These are phyloP conservation scores for Machimus rusticus DNA, from an alignment of 2,888 invertebrate genomes.

Conservation along the genomic window DNA sequence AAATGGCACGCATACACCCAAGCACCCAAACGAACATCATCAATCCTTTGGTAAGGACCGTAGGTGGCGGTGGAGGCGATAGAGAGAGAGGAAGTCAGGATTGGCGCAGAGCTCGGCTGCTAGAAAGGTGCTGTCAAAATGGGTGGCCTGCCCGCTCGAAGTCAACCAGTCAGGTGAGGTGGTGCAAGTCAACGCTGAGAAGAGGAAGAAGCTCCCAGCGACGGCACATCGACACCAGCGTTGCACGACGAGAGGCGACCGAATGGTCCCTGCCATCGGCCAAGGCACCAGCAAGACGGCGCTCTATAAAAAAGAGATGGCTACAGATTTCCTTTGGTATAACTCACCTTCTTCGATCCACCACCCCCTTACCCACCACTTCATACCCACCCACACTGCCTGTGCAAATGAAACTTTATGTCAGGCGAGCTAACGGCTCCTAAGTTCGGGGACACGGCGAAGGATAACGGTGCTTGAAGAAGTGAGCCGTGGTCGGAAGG, in stretches of 20 bases:
- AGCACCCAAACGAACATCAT: slow-evolving; percentile 39
- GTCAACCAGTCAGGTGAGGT: slow-evolving; percentile 4
- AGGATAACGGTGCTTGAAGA: neutral
- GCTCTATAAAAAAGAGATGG: neutral
- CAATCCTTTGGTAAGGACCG: slow-evolving; percentile 35
- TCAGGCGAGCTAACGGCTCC: slow-evolving; percentile 43
- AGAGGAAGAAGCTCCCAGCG: slow-evolving; percentile 2
- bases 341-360: slow-evolving; percentile 16
- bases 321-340: neutral
- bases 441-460: slow-evolving; percentile 41
- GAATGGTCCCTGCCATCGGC: neutral
- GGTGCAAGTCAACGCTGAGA: slow-evolving; percentile 16
- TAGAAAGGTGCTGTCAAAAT: neutral
- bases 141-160: neutral
- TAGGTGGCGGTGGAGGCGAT: neutral
- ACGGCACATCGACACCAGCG: neutral
- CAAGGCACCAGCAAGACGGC: slow-evolving; percentile 10
- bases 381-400: neutral
- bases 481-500: neutral
- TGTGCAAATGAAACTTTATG: slow-evolving; percentile 42
- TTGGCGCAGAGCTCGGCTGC: slow-evolving; percentile 7
- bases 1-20: slow-evolving; percentile 11
- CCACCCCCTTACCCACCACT: neutral
- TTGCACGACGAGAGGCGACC: neutral
- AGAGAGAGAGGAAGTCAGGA: neutral